Evolutionary conservation across 2,888 invertebrate genomes (phyloP).

Genomic region (Andrena chrysosceles): DNA sequence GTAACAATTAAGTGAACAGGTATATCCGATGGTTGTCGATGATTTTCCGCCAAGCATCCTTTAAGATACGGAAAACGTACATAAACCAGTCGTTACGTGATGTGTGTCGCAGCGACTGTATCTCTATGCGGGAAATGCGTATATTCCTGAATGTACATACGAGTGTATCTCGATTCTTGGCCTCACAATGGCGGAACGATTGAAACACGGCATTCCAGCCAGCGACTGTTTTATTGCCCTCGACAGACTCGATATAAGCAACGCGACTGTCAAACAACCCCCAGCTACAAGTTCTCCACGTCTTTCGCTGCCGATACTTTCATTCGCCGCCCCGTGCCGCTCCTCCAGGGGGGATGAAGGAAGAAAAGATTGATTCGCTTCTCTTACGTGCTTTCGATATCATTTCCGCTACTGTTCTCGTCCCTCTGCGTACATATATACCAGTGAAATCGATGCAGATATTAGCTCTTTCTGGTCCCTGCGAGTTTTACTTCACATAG

Average conservation of each 20-base stretch:
- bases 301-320: constrained; percentile 42
- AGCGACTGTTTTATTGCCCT: constrained; percentile 68
- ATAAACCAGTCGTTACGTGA: constrained; percentile 27
- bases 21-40: no score
- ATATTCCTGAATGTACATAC: constrained; percentile 52
- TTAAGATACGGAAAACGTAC: not conserved
- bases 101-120: not conserved
- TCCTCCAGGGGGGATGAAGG: no score
- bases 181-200: constrained; percentile 73
- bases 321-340: constrained; percentile 18
- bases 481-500: no score
- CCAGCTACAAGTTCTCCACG: constrained; percentile 34
- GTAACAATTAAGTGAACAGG: not conserved
- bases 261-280: constrained; percentile 50
- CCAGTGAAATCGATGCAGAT: no score
- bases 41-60: not conserved
- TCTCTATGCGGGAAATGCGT: constrained; percentile 26
- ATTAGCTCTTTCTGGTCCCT: no score
- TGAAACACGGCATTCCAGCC: constrained; percentile 74
- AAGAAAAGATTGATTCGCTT: constrained; percentile 24
- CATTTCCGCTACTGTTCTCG: not conserved
- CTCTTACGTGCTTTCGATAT: constrained; percentile 1
- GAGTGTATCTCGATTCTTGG: constrained; percentile 61
- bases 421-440: constrained; percentile 3
- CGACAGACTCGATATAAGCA: constrained; percentile 60